Evolutionary conservation across 2,113 vertebrate genomes (phyloP).

Genomic region (Saguinus midas): DNA sequence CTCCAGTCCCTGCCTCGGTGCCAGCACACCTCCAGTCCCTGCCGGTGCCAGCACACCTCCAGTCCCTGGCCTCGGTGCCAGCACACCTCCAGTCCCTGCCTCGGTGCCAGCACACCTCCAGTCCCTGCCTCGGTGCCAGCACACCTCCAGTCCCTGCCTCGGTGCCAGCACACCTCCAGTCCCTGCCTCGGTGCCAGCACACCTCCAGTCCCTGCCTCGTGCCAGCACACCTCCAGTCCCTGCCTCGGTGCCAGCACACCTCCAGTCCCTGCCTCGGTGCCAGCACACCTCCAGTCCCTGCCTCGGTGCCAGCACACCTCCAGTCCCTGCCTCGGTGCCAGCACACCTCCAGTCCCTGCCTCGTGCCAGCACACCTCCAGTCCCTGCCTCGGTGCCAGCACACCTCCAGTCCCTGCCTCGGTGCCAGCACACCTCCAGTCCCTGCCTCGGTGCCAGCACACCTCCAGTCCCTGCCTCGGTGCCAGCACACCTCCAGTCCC

Average conservation of each 20-base stretch:
- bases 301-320: background rate
- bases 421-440: background rate
- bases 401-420: background rate
- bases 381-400: background rate
- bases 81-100: background rate
- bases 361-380: background rate
- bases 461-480: background rate
- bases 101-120: background rate
- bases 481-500: background rate
- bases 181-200: too few species aligned
- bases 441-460: background rate
- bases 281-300: background rate
- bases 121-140: background rate
- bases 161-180: background rate
- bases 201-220: background rate
- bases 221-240: background rate
- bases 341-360: background rate
- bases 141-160: background rate
- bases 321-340: background rate
- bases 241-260: background rate
- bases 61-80: background rate
- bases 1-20: background rate
- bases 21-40: background rate
- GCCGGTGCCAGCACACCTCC: too few species aligned
- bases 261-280: background rate